A percentile compares a stretch with the other conserved stretches of the same genome.
Evolutionary conservation across 2,888 invertebrate genomes (phyloP).

Genomic region (Eretmocerus hayati): DNA sequence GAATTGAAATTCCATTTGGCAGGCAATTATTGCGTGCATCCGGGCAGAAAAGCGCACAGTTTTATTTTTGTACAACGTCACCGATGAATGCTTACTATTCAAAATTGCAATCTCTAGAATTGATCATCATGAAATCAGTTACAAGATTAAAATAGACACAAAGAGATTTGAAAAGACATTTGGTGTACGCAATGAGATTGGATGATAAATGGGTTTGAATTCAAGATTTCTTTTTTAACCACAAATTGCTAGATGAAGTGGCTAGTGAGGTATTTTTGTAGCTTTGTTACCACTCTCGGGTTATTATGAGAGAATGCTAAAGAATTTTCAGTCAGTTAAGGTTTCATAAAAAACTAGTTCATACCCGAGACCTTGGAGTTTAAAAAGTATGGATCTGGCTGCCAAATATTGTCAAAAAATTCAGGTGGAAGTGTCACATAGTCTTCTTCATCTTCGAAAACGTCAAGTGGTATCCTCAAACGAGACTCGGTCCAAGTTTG

Average conservation of each 20-base stretch:
- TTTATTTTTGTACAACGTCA: slow-evolving; percentile 71
- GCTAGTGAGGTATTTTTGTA: too few relatives aligned
- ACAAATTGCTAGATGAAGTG: too few relatives aligned
- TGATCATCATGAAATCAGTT: too few relatives aligned
- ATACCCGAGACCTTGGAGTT: slow-evolving; percentile 80
- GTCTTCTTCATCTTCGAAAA: slow-evolving; percentile 75
- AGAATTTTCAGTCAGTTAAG: too few relatives aligned
- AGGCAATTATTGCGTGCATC: slow-evolving; percentile 79
- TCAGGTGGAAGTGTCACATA: slow-evolving; percentile 72
- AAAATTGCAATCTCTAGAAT: slow-evolving; percentile 69
- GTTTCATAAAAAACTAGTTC: slow-evolving; percentile 11
- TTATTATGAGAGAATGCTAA: too few relatives aligned
- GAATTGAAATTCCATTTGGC: slow-evolving; percentile 80
- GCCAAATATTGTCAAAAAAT: slow-evolving; percentile 80
- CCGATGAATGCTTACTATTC: slow-evolving; percentile 74
- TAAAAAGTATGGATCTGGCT: slow-evolving; percentile 77
- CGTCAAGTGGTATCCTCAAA: slow-evolving; percentile 65
- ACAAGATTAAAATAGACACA: too few relatives aligned
- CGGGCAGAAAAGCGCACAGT: slow-evolving; percentile 73
- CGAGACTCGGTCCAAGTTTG: slow-evolving; percentile 77
- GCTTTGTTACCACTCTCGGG: too few relatives aligned
- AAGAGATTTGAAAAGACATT: too few relatives aligned
- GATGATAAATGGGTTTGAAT: too few relatives aligned
- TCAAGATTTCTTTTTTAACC: too few relatives aligned
- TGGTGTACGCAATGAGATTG: too few relatives aligned